Base-by-base conservation (phyloP, 2,797 vertebrate species). In the Oreochromis grahami region DNA sequence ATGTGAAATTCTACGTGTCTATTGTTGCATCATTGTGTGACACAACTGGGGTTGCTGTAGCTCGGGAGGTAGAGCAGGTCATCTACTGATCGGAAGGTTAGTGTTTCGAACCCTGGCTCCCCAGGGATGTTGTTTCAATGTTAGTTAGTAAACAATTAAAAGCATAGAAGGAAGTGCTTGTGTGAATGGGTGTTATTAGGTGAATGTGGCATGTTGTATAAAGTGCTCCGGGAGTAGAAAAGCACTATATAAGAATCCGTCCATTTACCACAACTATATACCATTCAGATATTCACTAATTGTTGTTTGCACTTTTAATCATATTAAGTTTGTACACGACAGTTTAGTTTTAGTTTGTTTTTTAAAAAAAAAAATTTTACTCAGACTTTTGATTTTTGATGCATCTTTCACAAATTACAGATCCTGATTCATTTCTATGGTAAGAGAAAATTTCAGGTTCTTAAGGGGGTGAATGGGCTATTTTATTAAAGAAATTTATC, bases 91-190 rank as follows among this genome's bases (percentile, higher is more conserved):
- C 1, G 1, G 24, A 3, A 15, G 13, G 24, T 56, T 56, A 15
- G 24, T 15, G 53, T 24, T 56, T 56, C 0, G 0, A 56, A 29
- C 3, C 24, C 13, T 3, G 53, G 24, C 53, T 56, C 53, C 24
- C 1, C 7, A 55, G 24, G 53, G 53, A 29, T 8, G 24, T 55
- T 29, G 53, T 29, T 29, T 56, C 0, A 56, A 56, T 3, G 29
- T 56, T 15, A 56, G 24, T 29, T 56, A 15, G 7, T 56, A 56
- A 56, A 29, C 53, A 15, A 29, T 56, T 15, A 26, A 55, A 55
- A 55, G 52, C 21, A 55, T 26, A 55, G 7, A 14, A 26, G 21
- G 52, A 24, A 14, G 21, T 8, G 52, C 1, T 26, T 1, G 52
- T 55, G 52, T 55, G 21, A 34, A 34, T 34, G 32, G 7, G 32